These are phyloP conservation scores for Lepidocolaptes lacrymiger DNA, from an alignment of 2,797 vertebrate genomes.

Conservation along the genomic window DNA sequence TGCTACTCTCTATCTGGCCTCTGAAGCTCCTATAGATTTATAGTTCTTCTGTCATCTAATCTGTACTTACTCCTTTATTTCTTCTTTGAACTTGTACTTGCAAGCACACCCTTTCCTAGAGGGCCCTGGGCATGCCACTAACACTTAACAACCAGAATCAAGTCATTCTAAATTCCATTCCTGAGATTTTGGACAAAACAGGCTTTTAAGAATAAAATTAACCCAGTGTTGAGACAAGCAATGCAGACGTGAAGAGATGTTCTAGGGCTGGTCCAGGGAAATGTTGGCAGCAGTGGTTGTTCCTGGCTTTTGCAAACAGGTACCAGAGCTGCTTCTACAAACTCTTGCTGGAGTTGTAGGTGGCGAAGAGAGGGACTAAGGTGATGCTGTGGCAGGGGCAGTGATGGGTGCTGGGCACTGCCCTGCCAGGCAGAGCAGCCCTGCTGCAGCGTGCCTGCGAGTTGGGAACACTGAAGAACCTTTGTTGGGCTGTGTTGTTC, in stretches of 20 bases:
- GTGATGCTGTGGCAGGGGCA: neutral
- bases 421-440: neutral
- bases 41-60: slow-evolving; percentile 24
- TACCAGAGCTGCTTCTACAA: neutral
- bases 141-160: neutral
- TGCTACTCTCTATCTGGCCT: slow-evolving; percentile 17
- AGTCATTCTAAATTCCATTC: slow-evolving; percentile 7
- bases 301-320: neutral
- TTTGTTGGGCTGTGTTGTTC: neutral
- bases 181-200: neutral
- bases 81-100: slow-evolving; percentile 30
- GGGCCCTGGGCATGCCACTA: neutral
- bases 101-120: neutral
- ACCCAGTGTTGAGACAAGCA: neutral
- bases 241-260: neutral
- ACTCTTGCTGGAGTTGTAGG: neutral
- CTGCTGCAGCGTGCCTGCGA: accelerated
- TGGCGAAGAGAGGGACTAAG: neutral
- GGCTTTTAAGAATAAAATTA: neutral
- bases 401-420: neutral
- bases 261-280: neutral
- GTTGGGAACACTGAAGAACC: neutral
- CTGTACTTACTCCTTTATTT: slow-evolving; percentile 40
- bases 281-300: neutral
- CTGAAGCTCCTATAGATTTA: slow-evolving; percentile 33